Evolutionary conservation across 2,113 vertebrate genomes (phyloP), one percentile per base, ranked within the genome.

Genomic region (Bubo blakistoni): DNA sequence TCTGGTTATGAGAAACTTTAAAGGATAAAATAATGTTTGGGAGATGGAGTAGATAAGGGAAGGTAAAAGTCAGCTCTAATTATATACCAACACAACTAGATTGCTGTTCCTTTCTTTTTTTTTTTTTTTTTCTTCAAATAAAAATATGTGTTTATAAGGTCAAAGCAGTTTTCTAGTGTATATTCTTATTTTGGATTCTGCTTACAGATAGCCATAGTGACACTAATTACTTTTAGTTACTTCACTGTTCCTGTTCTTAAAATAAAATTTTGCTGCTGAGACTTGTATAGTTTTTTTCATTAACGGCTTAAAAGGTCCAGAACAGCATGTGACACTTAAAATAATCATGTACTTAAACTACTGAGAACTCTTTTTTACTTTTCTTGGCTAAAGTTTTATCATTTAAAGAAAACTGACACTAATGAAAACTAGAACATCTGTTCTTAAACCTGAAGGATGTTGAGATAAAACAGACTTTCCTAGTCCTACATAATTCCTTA

Each of bases 321-420:
- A 95, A 92, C 42, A 57, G 49, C 22, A 36, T 91, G 59, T 92
- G 84, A 66, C 36, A 70, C 69, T 78, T 84, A 44, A 89, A 92
- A 94, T 91, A 95, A 92, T 78, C 30, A 49, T 49, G 36, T 70
- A n/a, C 46, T 92, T 78, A 81, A 91, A 92, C 24, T 86, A 29
- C 63, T 86, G 30, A 91, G 40, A 57, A 49, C 44, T 57, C 42
- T 70, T 84, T 85, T 77, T 66, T 54, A 77, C 38, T 92, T n/a
- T 93, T 87, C n/a, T 91, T 96, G 92, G 81, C 57, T 2, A 6
- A 91, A 46, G 13, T 85, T 94, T 84, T 92, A 71, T 96, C 73
- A 40, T 76, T 87, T 54, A 47, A 70, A 85, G 78, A 85, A 93
- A 94, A 76, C 29, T 88, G 84, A 85, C 89, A 38, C 19, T 90